Evolutionary conservation across 1,140 invertebrate species (phyloP).

Genomic region (Oryctes rhinoceros): DNA sequence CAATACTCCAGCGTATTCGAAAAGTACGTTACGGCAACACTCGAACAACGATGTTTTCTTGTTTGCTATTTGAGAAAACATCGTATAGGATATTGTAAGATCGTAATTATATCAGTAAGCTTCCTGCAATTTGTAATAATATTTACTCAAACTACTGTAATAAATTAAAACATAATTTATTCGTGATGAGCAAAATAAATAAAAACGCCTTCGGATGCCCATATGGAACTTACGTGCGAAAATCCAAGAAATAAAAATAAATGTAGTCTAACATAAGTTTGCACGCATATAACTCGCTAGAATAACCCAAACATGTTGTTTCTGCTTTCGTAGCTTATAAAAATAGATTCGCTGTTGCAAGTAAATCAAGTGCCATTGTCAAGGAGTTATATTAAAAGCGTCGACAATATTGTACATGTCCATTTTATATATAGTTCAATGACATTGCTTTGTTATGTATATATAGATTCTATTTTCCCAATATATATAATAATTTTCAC

Average conservation of each 20-base stretch:
- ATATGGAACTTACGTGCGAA: not conserved
- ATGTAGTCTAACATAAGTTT: not conserved
- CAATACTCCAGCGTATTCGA: too few species aligned
- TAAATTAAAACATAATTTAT: constrained; percentile 36
- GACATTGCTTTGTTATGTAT: too few species aligned
- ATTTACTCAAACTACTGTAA: not conserved
- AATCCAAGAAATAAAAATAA: not conserved
- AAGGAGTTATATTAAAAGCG: constrained; percentile 40
- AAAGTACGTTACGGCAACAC: too few species aligned
- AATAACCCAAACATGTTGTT: not conserved
- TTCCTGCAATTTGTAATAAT: not conserved
- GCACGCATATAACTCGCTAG: too few species aligned
- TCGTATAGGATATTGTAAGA: not conserved
- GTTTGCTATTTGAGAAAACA: too few species aligned
- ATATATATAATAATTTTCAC: too few species aligned
- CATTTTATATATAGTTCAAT: too few species aligned
- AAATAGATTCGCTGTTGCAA: constrained; percentile 34
- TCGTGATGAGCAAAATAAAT: not conserved
- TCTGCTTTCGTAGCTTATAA: not conserved
- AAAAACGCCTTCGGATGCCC: not conserved
- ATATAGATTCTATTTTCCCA: too few species aligned
- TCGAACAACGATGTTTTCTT: too few species aligned
- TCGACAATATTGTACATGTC: too few species aligned
- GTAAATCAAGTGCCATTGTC: constrained; percentile 10
- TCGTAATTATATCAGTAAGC: not conserved